phyloP scores from a whole-genome alignment of 92 coral and sea anemone genomes.

The Anthopleura xanthogrammica region DNA sequence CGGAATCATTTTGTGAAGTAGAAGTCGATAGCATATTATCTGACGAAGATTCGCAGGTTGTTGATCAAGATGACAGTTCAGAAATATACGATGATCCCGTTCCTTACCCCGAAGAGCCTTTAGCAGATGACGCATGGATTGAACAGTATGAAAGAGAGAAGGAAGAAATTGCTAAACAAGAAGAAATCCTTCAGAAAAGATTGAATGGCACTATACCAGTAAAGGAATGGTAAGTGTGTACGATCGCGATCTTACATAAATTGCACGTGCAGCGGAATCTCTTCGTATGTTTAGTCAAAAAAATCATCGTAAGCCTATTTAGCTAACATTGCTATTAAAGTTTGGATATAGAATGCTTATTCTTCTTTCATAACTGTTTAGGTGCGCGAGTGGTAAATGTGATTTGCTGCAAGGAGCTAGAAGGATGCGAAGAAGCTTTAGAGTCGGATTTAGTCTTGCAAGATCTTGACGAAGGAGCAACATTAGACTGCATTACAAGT shows the following conservation, averaged over 20 bases:
- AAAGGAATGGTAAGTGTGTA: constrained; percentile 13
- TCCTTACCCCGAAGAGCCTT: constrained; percentile 24
- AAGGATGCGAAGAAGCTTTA: too few relatives aligned
- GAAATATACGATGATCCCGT: not conserved
- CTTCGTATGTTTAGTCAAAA: not conserved
- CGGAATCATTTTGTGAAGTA: too few relatives aligned
- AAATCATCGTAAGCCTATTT: not conserved
- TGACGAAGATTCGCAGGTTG: too few relatives aligned
- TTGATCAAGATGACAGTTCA: too few relatives aligned
- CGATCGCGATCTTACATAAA: too few relatives aligned
- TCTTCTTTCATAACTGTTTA: not conserved
- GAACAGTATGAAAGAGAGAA: constrained; percentile 22
- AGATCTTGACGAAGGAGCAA: constrained; percentile 25
- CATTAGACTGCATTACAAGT: constrained; percentile 23
- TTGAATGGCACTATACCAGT: constrained; percentile 26
- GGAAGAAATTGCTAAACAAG: constrained; percentile 27
- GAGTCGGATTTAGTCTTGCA: not conserved
- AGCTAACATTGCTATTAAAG: not conserved
- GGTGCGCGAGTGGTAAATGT: constrained; percentile 60
- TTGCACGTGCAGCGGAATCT: not conserved
- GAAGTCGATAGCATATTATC: too few relatives aligned
- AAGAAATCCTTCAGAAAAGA: constrained; percentile 28
- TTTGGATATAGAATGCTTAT: not conserved
- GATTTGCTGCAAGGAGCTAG: not conserved
- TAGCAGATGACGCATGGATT: constrained; percentile 42